Base-by-base conservation (phyloP, 2,113 vertebrate genomes). In the Syrrhaptes paradoxus region DNA sequence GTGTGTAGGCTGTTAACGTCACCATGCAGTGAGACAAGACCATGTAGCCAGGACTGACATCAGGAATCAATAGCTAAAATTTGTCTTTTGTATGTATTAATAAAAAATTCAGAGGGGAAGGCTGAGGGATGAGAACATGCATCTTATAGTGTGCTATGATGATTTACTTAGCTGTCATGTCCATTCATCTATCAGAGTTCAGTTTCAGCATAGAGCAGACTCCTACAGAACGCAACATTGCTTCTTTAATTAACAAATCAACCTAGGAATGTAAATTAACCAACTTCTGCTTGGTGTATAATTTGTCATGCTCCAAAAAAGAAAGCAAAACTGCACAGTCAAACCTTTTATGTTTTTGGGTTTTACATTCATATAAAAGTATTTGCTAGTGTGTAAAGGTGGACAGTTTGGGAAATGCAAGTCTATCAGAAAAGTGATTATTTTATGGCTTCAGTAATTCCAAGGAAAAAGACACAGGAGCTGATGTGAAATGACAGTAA, bases 241-340 rank as follows among this genome's bases (percentile, higher is more conserved):
- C 83, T 93, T 85, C 63, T 89, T 76, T 93, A 96, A 97, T 93
- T 95, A 95, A 91, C 65, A 91, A 92, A 95, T 80, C 61, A 92
- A 92, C 55, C 34, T 54, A 81, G 58, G 62, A 95, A 94, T 58
- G 49, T 54, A 95, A 95, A 93, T 91, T 78, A 91, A 58, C 52
- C 61, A 84, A 57, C 32, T 92, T 85, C 66, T 43, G 49, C 43
- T 89, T 70, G 9, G 28, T 79, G 31, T 68, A 73, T 84, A 74
- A 84, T 71, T 87, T 75, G 31, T 84, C 38, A 59, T 76, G 32
- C 74, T 95, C 34, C 83, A 88, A 80, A 96, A 38, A 85, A 78
- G 31, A 89, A 92, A 62, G 32, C 8, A 73, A 93, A 94, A 90
- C 20, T 89, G 68, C 45, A 52, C 25, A 78, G 63, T 79, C 65